A percentile compares a stretch with the other conserved stretches of the same genome.
Conservation (phyloP, 35 echinoderm and acorn worm genomes). For the Apostichopus californicus region DNA sequence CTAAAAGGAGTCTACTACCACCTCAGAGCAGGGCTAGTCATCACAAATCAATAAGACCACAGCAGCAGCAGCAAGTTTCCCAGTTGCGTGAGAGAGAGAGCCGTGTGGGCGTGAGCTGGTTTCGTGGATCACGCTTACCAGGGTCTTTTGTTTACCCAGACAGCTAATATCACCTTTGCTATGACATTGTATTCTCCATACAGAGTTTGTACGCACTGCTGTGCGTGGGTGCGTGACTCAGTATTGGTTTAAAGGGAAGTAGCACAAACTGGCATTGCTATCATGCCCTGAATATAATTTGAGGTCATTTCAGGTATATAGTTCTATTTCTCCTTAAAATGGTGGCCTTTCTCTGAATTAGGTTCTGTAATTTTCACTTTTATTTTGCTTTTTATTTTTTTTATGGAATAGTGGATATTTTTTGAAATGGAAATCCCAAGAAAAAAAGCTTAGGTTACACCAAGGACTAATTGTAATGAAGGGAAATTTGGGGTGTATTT, state of each 20-base stretch:
- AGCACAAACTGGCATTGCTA: background rate
- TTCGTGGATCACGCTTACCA: background rate
- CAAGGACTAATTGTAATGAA: too few species aligned
- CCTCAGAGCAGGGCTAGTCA: too few species aligned
- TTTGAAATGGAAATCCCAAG: too few species aligned
- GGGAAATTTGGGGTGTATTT: too few species aligned
- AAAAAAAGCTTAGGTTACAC: too few species aligned
- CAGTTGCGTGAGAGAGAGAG: background rate
- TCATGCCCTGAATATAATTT: background rate
- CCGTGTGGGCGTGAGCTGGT: background rate
- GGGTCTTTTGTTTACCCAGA: conserved; percentile 42
- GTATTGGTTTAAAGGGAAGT: background rate
- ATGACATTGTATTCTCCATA: background rate
- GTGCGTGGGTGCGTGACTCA: background rate
- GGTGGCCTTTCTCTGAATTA: conserved; percentile 17
- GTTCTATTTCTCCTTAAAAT: background rate
- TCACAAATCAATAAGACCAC: too few species aligned
- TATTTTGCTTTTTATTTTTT: background rate
- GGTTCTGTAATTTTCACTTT: background rate
- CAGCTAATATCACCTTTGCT: conserved; percentile 1
- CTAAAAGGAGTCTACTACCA: too few species aligned
- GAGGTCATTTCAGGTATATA: background rate
- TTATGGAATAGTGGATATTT: too few species aligned
- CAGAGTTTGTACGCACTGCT: background rate
- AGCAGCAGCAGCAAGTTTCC: too few species aligned